These are phyloP conservation scores for Pempheris klunzingeri DNA, from an alignment of 2,797 vertebrate genomes.

Conservation along the genomic window DNA sequence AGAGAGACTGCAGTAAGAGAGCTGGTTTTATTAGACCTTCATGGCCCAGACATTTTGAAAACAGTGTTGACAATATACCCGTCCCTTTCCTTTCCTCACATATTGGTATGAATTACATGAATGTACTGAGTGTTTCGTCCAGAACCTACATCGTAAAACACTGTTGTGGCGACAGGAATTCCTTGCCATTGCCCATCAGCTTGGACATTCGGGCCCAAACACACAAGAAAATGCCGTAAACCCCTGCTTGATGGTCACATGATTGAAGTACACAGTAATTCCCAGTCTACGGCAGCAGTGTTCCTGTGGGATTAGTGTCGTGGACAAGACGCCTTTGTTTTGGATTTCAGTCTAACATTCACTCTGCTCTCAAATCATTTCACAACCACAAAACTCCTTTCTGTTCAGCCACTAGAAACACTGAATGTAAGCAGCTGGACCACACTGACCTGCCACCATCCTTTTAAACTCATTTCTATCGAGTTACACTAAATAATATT, in stretches of 20 bases:
- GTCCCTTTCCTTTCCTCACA: neutral
- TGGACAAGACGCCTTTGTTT: constrained; percentile 81
- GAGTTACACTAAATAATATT: constrained; percentile 44
- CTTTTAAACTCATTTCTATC: constrained; percentile 31
- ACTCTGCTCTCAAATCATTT: constrained; percentile 70
- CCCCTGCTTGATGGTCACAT: constrained; percentile 74
- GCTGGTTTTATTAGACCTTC: constrained; percentile 1
- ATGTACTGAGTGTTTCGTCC: constrained; percentile 35
- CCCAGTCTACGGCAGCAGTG: constrained; percentile 65
- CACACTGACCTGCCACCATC: constrained; percentile 45
- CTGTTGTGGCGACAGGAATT: constrained; percentile 8
- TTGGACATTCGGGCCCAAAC: constrained; percentile 49
- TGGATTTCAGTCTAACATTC: constrained; percentile 63
- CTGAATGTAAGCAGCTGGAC: constrained; percentile 54
- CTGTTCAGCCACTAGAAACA: constrained; percentile 32
- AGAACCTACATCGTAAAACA: constrained; percentile 32
- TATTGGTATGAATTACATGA: constrained; percentile 25
- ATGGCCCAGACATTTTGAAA: neutral
- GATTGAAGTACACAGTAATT: constrained; percentile 77
- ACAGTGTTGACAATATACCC: neutral
- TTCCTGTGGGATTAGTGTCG: constrained; percentile 75
- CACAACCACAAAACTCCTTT: constrained; percentile 65
- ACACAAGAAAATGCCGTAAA: constrained; percentile 52
- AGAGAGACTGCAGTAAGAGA: neutral
- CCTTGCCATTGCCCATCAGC: constrained; percentile 24